phyloP scores from a whole-genome alignment of 1,140 invertebrate species.

The Drosophila littoralis region DNA sequence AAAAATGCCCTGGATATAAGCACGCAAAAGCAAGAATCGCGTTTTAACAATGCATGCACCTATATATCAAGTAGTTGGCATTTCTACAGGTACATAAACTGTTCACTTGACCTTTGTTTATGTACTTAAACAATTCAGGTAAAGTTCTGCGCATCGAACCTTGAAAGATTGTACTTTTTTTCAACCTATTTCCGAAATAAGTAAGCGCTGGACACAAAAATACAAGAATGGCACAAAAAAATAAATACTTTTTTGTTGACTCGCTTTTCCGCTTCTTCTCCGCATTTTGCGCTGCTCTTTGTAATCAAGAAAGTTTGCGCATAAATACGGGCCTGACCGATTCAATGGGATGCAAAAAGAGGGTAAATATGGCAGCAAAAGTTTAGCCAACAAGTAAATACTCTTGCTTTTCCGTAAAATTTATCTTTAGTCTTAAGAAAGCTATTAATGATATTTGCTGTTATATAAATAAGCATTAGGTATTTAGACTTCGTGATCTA shows the following conservation, averaged over 20 bases:
- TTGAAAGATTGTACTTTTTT: constrained; percentile 52
- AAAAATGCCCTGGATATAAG: constrained; percentile 44
- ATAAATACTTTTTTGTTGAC: constrained; percentile 43
- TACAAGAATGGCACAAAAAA: constrained; percentile 23
- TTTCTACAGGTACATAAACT: constrained; percentile 27
- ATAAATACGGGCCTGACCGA: constrained; percentile 62
- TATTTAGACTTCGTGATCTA: too few species aligned
- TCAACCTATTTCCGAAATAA: constrained; percentile 32
- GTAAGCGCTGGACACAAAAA: constrained; percentile 3
- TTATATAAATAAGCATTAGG: too few species aligned
- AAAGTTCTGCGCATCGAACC: constrained; percentile 47
- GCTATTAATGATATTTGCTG: too few species aligned
- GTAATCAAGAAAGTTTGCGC: constrained; percentile 60
- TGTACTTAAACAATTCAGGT: constrained; percentile 15
- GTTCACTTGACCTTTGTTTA: constrained; percentile 45
- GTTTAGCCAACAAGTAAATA: not conserved
- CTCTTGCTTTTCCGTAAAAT: not conserved
- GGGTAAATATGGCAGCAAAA: not conserved
- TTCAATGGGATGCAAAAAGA: constrained; percentile 43
- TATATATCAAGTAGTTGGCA: not conserved
- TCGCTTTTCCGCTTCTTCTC: constrained; percentile 37
- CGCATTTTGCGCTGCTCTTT: constrained; percentile 29
- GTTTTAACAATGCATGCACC: constrained; percentile 6
- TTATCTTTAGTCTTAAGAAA: not conserved
- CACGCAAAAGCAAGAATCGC: constrained; percentile 55